These are phyloP conservation scores for Cistogaster globosa DNA, from an alignment of 2,888 invertebrate species.

Conservation along the genomic window DNA sequence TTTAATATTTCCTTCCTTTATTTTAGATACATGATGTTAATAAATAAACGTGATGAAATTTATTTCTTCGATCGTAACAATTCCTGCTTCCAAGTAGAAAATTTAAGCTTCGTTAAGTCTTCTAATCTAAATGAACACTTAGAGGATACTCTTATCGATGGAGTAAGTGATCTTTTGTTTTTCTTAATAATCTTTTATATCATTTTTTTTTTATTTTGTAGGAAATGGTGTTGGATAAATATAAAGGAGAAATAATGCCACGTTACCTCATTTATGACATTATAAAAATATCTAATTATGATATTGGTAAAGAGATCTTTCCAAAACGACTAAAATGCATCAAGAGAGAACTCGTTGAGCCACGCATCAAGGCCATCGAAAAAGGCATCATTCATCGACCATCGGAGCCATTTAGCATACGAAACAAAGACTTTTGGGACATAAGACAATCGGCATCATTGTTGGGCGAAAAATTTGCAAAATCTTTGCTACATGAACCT, in stretches of 20 bases:
- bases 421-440: slow-evolving; percentile 96
- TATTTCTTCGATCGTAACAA: slow-evolving; percentile 98
- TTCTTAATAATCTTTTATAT: not conserved
- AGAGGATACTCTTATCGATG: slow-evolving; percentile 93
- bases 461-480: slow-evolving; percentile 92
- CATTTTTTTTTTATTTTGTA: slow-evolving; percentile 79
- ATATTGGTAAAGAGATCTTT: slow-evolving; percentile 89
- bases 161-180: slow-evolving; percentile 86
- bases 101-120: slow-evolving; percentile 90
- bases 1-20: not conserved
- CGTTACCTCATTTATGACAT: slow-evolving; percentile 98
- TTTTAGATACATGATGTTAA: slow-evolving; percentile 96
- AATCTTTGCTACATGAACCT: slow-evolving; percentile 94
- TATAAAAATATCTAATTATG: slow-evolving; percentile 89
- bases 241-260: slow-evolving; percentile 89
- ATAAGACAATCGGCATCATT: slow-evolving; percentile 88
- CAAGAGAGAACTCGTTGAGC: slow-evolving; percentile 87
- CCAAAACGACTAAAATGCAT: slow-evolving; percentile 91
- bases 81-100: slow-evolving; percentile 92
- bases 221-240: slow-evolving; percentile 98
- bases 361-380: slow-evolving; percentile 89
- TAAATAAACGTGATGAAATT: slow-evolving; percentile 92
- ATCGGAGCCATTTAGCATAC: slow-evolving; percentile 94
- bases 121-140: slow-evolving; percentile 89
- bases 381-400: slow-evolving; percentile 89